Percentiles rank a stretch among this genome's conserved stretches.
phyloP scores from a whole-genome alignment of 2,888 invertebrate genomes.

The Campaea margaritaria region DNA sequence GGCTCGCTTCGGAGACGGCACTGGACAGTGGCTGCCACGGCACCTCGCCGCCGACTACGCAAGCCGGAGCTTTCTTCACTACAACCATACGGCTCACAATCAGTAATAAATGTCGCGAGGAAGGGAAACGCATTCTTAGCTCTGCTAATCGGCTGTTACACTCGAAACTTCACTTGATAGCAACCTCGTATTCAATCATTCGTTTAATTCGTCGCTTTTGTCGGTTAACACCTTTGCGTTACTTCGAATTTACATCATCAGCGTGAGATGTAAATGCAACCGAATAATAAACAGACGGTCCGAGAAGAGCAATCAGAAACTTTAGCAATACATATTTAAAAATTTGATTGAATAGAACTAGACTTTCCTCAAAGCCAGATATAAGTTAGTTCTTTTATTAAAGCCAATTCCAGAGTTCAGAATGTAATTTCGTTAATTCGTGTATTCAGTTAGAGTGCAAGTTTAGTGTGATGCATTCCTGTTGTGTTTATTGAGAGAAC shows the following conservation, averaged over 20 bases:
- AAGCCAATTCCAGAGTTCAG: constrained; percentile 4
- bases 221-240: too few species aligned
- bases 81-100: constrained; percentile 62
- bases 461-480: constrained; percentile 6
- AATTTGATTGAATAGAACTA: too few species aligned
- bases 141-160: not conserved
- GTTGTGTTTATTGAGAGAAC: not conserved
- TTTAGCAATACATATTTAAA: too few species aligned
- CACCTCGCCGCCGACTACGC: constrained; percentile 84
- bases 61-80: constrained; percentile 85
- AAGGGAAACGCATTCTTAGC: constrained; percentile 5
- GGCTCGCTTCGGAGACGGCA: constrained; percentile 77
- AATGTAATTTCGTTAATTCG: constrained; percentile 4
- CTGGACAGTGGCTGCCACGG: constrained; percentile 84
- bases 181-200: too few species aligned
- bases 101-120: constrained; percentile 32
- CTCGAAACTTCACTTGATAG: not conserved
- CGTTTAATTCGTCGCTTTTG: too few species aligned
- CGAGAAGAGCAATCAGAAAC: too few species aligned
- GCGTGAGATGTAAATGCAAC: too few species aligned
- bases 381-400: not conserved
- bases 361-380: too few species aligned
- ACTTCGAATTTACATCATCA: too few species aligned
- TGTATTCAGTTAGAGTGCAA: not conserved
- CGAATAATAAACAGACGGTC: too few species aligned